Evolutionary conservation across 2,113 vertebrate genomes (phyloP).

Genomic region (Micronycteris hirsuta): DNA sequence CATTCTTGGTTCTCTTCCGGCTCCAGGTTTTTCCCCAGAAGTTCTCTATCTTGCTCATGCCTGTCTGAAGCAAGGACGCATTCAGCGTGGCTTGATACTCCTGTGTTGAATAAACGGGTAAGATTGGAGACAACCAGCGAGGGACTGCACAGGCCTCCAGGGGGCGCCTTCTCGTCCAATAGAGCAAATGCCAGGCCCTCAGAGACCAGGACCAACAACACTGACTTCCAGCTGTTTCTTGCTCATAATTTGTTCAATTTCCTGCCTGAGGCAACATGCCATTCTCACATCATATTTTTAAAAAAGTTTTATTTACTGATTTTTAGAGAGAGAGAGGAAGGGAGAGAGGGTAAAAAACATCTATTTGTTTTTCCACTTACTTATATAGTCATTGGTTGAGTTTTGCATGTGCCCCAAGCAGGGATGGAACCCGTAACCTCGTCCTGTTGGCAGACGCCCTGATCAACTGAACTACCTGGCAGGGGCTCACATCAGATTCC

Average conservation of each 20-base stretch:
- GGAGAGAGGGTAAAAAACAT: too few relatives aligned
- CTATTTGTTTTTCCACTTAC: too few relatives aligned
- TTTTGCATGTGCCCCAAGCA: too few relatives aligned
- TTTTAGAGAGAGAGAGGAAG: too few relatives aligned
- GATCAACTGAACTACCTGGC: too few relatives aligned
- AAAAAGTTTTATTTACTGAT: too few relatives aligned
- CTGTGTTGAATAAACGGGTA: not conserved
- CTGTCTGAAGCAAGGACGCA: not conserved
- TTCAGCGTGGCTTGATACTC: not conserved
- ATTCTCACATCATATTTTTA: not conserved
- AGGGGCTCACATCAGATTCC: not conserved
- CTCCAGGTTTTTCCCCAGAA: accelerated
- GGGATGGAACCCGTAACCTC: too few relatives aligned
- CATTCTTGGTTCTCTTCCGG: not conserved
- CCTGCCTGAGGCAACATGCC: not conserved
- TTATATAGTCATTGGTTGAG: too few relatives aligned
- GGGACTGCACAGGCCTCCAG: not conserved
- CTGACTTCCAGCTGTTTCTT: too few relatives aligned
- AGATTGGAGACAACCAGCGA: not conserved
- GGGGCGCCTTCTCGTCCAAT: accelerated
- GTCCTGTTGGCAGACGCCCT: too few relatives aligned
- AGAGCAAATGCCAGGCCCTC: not conserved
- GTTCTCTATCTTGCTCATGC: too few relatives aligned
- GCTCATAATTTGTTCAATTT: not conserved
- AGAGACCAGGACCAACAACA: not conserved